Conservation (phyloP, 2,888 invertebrate species). For the Drosophila fulvimacula region DNA sequence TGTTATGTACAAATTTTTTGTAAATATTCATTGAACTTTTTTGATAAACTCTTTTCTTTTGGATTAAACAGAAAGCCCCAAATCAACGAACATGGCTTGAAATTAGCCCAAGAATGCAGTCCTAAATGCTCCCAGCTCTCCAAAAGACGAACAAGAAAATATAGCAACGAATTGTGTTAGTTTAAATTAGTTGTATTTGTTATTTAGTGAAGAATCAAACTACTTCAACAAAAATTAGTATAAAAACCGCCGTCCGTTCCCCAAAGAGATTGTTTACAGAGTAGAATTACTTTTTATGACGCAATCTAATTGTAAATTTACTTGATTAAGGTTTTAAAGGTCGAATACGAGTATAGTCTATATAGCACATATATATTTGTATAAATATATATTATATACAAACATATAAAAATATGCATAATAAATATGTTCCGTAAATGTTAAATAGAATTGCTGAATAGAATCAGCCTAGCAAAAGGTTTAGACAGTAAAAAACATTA, state of each 20-base stretch:
- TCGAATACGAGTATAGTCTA: conserved; percentile 31
- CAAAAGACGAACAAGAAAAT: conserved; percentile 14
- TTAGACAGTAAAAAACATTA: conserved; percentile 44
- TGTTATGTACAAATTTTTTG: conserved; percentile 35
- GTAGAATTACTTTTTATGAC: conserved; percentile 56
- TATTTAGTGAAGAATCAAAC: conserved; percentile 20
- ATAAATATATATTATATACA: neutral
- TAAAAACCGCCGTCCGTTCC: conserved; percentile 63
- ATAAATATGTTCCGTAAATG: conserved; percentile 40
- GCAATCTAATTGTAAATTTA: conserved; percentile 68
- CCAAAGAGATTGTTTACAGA: conserved; percentile 52
- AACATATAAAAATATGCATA: neutral
- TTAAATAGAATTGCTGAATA: conserved; percentile 43
- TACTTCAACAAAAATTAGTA: conserved; percentile 35
- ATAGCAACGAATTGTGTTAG: conserved; percentile 24
- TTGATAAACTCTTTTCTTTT: conserved; percentile 63
- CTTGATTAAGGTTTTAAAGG: conserved; percentile 50
- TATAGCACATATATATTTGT: conserved; percentile 17
- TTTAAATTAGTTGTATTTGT: conserved; percentile 36
- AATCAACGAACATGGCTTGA: conserved; percentile 53
- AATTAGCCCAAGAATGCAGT: conserved; percentile 3
- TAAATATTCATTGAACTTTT: conserved; percentile 44
- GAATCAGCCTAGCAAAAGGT: conserved; percentile 29
- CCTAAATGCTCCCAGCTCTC: neutral
- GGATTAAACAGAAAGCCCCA: conserved; percentile 35